Evolutionary conservation across 1,140 invertebrate species (phyloP).

Genomic region (Sycobia sp.): DNA sequence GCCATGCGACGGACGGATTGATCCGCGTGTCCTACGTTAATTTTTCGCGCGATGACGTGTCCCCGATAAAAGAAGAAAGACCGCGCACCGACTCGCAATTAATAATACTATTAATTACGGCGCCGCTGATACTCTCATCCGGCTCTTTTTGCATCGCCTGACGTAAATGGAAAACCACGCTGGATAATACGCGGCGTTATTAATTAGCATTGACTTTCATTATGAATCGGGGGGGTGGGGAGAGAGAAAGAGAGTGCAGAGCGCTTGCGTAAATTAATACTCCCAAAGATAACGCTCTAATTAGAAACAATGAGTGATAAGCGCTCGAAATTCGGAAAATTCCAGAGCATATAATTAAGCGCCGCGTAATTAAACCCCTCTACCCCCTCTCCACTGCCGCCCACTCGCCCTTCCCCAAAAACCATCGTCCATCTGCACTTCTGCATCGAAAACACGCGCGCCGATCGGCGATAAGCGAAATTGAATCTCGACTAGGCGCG

Average conservation of each 20-base stretch:
- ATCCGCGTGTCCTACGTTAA: too few species aligned
- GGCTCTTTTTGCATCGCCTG: constrained; percentile 16
- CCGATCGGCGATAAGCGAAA: constrained; percentile 26
- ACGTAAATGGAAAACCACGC: constrained; percentile 26
- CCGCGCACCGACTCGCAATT: background rate
- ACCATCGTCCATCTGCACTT: too few species aligned
- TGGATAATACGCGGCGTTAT: constrained; percentile 15
- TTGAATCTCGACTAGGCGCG: constrained; percentile 21
- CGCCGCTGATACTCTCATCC: constrained; percentile 3
- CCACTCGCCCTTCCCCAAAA: background rate
- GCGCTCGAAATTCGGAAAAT: constrained; percentile 25
- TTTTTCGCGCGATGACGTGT: too few species aligned
- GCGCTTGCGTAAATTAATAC: constrained; percentile 19
- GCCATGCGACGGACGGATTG: too few species aligned
- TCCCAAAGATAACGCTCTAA: constrained; percentile 26
- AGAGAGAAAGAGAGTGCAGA: background rate
- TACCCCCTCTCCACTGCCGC: background rate
- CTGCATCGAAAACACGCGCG: too few species aligned
- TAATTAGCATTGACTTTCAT: constrained; percentile 27
- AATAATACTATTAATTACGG: constrained; percentile 24
- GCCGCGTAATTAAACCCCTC: constrained; percentile 6
- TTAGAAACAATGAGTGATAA: constrained; percentile 32
- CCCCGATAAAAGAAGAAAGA: too few species aligned
- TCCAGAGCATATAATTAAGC: constrained; percentile 17
- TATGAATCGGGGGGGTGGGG: background rate